Base-by-base conservation (phyloP, 2,797 vertebrate species). In the Trematomus bernacchii region DNA sequence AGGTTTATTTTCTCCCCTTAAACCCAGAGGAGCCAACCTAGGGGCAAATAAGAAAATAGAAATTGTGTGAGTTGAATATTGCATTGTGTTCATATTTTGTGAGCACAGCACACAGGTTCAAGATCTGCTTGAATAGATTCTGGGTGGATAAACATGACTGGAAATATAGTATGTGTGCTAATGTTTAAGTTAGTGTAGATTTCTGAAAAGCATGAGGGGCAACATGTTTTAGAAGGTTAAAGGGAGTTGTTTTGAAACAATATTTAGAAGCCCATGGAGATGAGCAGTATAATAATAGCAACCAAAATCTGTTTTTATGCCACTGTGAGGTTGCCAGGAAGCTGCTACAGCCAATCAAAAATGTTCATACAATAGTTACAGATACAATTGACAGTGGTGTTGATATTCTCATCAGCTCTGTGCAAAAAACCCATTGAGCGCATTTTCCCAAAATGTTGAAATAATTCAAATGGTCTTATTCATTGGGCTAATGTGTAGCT, bases 61-160 rank as follows among this genome's bases (percentile, higher is more conserved):
- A 48, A 14, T 30, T 11, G 10, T 65, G 44, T 65, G 65, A 73
- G 53, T 37, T 60, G 23, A 86, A 81, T 76, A 57, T 63, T 74
- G 42, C 51, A 80, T 71, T 69, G 47, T 79, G 54, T 76, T 86
- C 70, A 66, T 66, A 43, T 78, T 83, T 76, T 78, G 55, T 58
- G 30, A 64, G 53, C 52, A 12, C 30, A 30, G 12, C 44, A 59
- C 30, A 62, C 27, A 66, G 40, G 30, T 58, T 65, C 3, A 0
- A 65, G 51, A 42, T 68, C 44, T 67, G 40, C 59, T 21, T 62
- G 72, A 63, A 74, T 76, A 57, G 51, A 77, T 10, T 12, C 12
- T 53, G 37, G 51, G 21, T 57, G 6, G 33, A 51, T 51, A 19
- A 53, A 64, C 51, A 72, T 46, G 16, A 66, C 3, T 3, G 21